phyloP scores from a whole-genome alignment of 2,113 vertebrate species.

The Hippocampus abdominalis region DNA sequence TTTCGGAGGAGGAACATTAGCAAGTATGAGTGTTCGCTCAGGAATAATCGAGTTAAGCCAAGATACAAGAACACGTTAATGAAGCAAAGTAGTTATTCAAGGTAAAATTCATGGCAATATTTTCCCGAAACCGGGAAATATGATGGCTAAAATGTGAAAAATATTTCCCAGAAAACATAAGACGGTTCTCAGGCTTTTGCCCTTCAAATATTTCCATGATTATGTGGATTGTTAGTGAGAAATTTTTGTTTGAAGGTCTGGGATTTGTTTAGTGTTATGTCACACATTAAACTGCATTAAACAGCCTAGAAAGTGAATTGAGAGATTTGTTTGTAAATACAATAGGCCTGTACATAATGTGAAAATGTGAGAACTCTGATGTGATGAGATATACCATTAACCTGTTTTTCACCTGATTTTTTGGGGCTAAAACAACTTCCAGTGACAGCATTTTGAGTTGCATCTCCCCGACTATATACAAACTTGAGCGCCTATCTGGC shows the following conservation, averaged over 20 bases:
- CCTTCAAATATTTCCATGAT: not conserved
- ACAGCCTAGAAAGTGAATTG: not conserved
- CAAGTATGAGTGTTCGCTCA: not conserved
- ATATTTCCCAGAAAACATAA: not conserved
- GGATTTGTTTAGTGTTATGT: not conserved
- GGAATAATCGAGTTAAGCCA: not conserved
- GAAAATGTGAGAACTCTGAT: not conserved
- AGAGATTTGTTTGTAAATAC: no score
- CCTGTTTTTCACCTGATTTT: no score
- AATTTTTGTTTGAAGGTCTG: not conserved
- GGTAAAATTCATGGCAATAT: not conserved
- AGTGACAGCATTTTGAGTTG: no score
- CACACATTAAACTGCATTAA: not conserved
- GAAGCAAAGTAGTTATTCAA: not conserved
- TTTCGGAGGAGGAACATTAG: not conserved
- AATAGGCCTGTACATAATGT: no score
- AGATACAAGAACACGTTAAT: not conserved
- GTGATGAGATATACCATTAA: no score
- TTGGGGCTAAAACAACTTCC: no score
- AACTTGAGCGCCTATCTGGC: no score
- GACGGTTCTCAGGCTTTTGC: not conserved
- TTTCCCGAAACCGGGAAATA: not conserved
- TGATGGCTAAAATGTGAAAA: not conserved
- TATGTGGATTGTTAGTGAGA: not conserved
- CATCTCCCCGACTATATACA: no score